These are phyloP conservation scores for Danio rerio DNA, from an alignment of 2,113 vertebrate genomes.

Conservation along the genomic window GRCz12tu NC_133177.1:17928001-17928500, in stretches of 20 bases:
- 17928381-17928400: not conserved
- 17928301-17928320: not conserved
- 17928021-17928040: not conserved
- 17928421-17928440: not conserved
- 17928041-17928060: not conserved
- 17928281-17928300: not conserved
- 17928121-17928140: not conserved
- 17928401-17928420: not conserved
- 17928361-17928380: not conserved
- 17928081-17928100: not conserved
- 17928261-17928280: not conserved
- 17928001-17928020: conserved; percentile 41
- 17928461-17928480: conserved; percentile 10
- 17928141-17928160: not conserved
- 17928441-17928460: conserved; percentile 28
- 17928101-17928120: not conserved
- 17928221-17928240: not conserved
- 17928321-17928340: not conserved
- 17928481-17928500: not conserved
- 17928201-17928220: not conserved
- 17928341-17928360: conserved; percentile 4
- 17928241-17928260: not conserved
- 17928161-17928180: not conserved
- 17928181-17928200: not conserved
- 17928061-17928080: not conserved